phyloP scores from a whole-genome alignment of 2,113 vertebrate genomes.

The Proterorhinus semilunaris region DNA sequence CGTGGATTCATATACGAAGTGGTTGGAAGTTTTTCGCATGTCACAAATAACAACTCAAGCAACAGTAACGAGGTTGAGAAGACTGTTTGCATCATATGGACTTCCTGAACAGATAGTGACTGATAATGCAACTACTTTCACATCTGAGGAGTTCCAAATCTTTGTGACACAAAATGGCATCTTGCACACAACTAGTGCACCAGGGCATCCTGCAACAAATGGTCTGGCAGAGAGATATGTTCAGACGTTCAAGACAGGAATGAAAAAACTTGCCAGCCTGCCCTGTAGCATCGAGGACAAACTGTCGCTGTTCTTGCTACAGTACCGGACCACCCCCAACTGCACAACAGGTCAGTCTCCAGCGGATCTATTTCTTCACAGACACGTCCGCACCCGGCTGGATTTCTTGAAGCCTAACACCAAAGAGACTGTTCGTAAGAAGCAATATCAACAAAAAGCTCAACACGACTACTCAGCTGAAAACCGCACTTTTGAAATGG shows the following conservation, averaged over 20 bases:
- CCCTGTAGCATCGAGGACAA: not conserved
- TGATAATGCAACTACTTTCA: not conserved
- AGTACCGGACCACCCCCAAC: not conserved
- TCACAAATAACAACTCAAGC: not conserved
- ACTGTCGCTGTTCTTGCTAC: not conserved
- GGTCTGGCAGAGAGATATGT: not conserved
- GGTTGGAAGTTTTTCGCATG: not conserved
- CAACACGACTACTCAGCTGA: not conserved
- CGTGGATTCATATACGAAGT: too few relatives aligned
- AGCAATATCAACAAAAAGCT: not conserved
- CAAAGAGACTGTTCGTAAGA: not conserved
- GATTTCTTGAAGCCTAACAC: not conserved
- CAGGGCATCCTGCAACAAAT: not conserved
- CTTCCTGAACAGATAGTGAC: not conserved
- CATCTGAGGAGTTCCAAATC: not conserved
- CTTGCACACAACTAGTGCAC: not conserved
- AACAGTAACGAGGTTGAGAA: not conserved
- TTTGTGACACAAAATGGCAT: not conserved
- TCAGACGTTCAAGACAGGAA: not conserved
- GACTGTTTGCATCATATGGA: not conserved
- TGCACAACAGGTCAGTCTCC: not conserved
- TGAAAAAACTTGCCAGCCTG: not conserved
- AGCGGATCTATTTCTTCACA: not conserved
- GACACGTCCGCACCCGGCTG: too few relatives aligned
- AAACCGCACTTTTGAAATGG: not conserved